phyloP scores from a whole-genome alignment of 2,888 invertebrate species.

The Machimus atricapillus region DNA sequence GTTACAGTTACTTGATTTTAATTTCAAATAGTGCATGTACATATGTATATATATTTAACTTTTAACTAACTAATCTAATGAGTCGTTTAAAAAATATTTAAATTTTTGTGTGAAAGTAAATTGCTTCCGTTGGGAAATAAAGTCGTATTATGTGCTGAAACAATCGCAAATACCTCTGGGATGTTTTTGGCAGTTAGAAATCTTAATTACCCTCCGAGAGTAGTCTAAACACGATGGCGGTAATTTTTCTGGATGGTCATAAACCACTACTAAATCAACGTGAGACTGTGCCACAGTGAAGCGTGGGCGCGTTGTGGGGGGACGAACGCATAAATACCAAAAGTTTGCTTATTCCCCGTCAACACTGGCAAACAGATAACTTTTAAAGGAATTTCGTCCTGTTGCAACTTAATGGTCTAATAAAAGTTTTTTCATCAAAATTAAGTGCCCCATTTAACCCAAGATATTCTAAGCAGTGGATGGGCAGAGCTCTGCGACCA shows the following conservation, averaged over 20 bases:
- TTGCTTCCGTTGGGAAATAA: not conserved
- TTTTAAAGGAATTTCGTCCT: constrained; percentile 35
- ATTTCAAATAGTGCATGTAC: no score
- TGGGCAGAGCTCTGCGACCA: not conserved
- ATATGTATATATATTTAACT: no score
- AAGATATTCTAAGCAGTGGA: constrained; percentile 20
- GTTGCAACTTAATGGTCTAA: constrained; percentile 36
- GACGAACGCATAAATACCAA: not conserved
- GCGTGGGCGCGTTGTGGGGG: not conserved
- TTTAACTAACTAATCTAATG: not conserved
- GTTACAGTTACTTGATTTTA: no score
- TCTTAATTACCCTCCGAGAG: not conserved
- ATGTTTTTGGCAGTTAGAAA: not conserved
- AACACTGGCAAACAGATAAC: constrained; percentile 29
- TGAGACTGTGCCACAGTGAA: not conserved
- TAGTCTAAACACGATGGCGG: not conserved
- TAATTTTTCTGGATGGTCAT: not conserved
- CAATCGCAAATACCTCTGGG: not conserved
- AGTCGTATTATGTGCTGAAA: not conserved
- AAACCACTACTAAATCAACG: not conserved
- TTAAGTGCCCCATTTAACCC: constrained; percentile 40
- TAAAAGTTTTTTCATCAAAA: constrained; percentile 40
- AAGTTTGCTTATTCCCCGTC: constrained; percentile 29
- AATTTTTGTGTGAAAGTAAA: not conserved
- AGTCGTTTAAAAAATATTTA: not conserved